Evolutionary conservation across 2,113 vertebrate genomes (phyloP).

Genomic region (Dipodomys merriami): DNA sequence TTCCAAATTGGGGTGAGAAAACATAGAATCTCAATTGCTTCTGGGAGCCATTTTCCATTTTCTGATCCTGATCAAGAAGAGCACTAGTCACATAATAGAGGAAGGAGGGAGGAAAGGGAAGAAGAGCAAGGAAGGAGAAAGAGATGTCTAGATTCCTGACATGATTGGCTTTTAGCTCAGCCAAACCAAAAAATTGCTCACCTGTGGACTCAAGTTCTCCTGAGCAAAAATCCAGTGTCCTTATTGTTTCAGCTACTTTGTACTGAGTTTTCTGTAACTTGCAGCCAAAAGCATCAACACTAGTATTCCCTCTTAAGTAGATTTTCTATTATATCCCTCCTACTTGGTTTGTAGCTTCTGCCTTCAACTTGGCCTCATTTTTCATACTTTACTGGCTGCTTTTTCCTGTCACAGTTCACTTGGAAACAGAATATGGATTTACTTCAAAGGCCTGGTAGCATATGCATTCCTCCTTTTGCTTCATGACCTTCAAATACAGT

Average conservation of each 20-base stretch:
- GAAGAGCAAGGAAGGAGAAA: no score
- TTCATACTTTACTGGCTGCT: neutral
- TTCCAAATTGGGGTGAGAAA: neutral
- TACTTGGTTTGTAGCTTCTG: neutral
- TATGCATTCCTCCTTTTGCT: neutral
- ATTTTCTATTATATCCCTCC: neutral
- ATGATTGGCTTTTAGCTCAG: neutral
- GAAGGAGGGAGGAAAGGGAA: no score
- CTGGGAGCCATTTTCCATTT: neutral
- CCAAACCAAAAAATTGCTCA: neutral
- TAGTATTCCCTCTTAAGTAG: neutral
- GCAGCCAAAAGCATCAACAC: neutral
- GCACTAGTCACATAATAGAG: neutral
- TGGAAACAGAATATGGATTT: neutral
- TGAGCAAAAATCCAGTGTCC: neutral
- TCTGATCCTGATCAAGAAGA: neutral
- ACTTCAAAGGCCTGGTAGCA: neutral
- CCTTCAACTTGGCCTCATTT: neutral
- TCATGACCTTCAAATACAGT: neutral
- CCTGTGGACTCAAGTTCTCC: neutral
- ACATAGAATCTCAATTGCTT: neutral
- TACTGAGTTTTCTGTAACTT: neutral
- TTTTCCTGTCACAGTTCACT: conserved; percentile 31
- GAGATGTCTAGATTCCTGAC: neutral
- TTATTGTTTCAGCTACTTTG: neutral